Base-by-base conservation (phyloP, 2,888 invertebrate species). In the Pomacea canaliculata region DNA sequence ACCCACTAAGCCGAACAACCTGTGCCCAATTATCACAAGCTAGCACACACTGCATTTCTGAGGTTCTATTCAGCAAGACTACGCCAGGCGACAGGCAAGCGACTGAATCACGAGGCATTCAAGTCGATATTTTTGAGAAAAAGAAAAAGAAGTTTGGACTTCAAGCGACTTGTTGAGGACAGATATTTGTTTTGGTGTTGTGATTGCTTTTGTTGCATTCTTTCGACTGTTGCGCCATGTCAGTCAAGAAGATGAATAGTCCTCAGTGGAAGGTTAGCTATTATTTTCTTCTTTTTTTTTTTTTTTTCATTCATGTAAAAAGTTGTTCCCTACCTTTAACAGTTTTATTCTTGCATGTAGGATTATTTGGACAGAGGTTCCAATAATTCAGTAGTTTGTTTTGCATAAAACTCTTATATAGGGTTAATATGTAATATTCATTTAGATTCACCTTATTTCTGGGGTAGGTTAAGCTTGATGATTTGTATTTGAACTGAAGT, bases 201-300 rank as follows among this genome's bases (percentile, higher is more conserved):
- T 60, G 74, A 23, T 51, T 63, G 69, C 68, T 62, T 74, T 62
- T 68, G 51, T 60, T 67, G 67, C 74, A 74, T 69, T 72, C 69
- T 74, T 74, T 74, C 74, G 74, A 74, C 74, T 74, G 74, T 63
- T 71, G 59, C 51, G 67, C 76, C 70, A 79, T 80, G 80, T 80
- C 80, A 77, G 80, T 82, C 70, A 82, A 78, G 77, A 87, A 86
- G 82, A 87, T 90, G 86, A 89, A 89, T 85, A 91, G 89, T 90
- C 90, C 91, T 90, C 91, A 91, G 90, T 91, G 91, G 90, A 91
- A 91, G 88, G 91, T 90, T 83, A 81, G 82, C 7, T 49, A 63
- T 19, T 19, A 63, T 23, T 16, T 1, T 63, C 10, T 63, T 63
- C 27, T 51, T 13, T 51, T 10, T 13, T 51, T 51, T 8, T 16